A percentile compares a stretch with the other conserved stretches of the same genome.
Conservation (phyloP, 2,113 vertebrate genomes). For the Myotis yumanensis region DNA sequence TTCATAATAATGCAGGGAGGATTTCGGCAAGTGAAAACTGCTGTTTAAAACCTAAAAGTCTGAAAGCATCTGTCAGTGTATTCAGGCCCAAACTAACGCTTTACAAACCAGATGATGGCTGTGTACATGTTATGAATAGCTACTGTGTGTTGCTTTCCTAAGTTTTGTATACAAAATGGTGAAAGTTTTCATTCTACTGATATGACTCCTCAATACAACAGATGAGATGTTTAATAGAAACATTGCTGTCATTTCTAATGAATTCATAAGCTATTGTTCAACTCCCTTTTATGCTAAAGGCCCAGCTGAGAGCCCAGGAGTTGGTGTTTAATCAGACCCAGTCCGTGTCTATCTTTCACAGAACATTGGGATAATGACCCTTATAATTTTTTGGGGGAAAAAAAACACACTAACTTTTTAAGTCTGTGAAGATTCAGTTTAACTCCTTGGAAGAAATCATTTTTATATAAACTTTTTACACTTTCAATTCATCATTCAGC, state of each 20-base stretch:
- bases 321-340: slow-evolving; percentile 45
- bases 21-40: slow-evolving; percentile 66
- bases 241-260: slow-evolving; percentile 68
- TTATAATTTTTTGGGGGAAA: neutral
- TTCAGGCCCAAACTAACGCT: slow-evolving; percentile 61
- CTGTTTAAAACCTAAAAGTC: slow-evolving; percentile 71
- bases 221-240: slow-evolving; percentile 73
- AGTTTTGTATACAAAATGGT: slow-evolving; percentile 71
- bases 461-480: slow-evolving; percentile 20
- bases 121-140: slow-evolving; percentile 70
- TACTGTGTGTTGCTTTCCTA: slow-evolving; percentile 66
- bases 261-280: slow-evolving; percentile 76
- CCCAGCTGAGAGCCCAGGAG: slow-evolving; percentile 51
- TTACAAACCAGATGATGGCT: slow-evolving; percentile 75
- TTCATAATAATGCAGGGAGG: slow-evolving; percentile 59
- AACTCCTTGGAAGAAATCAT: neutral
- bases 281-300: slow-evolving; percentile 55
- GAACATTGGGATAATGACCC: slow-evolving; percentile 9
- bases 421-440: slow-evolving; percentile 7
- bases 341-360: slow-evolving; percentile 48
- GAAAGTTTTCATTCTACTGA: slow-evolving; percentile 74
- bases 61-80: slow-evolving; percentile 68
- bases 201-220: slow-evolving; percentile 74
- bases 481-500: neutral
- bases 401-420: neutral